A percentile compares a stretch with the other conserved stretches of the same genome.
Evolutionary conservation across 2,888 invertebrate species (phyloP).

Genomic region (Zhuqinia jingwanae): DNA sequence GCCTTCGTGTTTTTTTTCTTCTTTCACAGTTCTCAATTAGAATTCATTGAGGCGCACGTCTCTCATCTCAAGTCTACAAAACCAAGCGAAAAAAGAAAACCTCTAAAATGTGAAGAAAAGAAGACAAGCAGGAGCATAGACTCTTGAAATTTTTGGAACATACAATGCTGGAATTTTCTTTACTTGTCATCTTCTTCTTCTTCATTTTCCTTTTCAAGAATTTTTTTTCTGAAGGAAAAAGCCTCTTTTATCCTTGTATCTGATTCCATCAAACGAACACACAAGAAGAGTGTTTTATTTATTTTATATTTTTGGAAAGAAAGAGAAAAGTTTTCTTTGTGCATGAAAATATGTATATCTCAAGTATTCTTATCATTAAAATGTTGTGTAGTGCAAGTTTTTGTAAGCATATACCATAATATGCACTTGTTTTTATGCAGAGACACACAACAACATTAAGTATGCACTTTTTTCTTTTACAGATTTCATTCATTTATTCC

Average conservation of each 20-base stretch:
- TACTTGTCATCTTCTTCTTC: too few species aligned
- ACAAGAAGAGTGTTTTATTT: conserved; percentile 16
- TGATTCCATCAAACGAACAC: conserved; percentile 40
- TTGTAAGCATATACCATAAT: too few species aligned
- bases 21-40: conserved; percentile 57
- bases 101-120: too few species aligned
- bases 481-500: conserved; percentile 40
- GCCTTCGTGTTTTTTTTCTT: too few species aligned
- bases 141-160: conserved; percentile 27
- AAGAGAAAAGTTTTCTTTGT: conserved; percentile 28
- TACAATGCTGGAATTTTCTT: conserved; percentile 11
- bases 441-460: conserved; percentile 16
- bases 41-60: conserved; percentile 63
- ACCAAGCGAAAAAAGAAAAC: conserved; percentile 16
- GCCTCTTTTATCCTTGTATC: conserved; percentile 63
- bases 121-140: too few species aligned
- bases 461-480: conserved; percentile 25
- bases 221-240: conserved; percentile 13
- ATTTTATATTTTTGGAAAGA: background rate
- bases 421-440: conserved; percentile 7
- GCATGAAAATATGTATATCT: too few species aligned
- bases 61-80: conserved; percentile 18
- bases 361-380: too few species aligned
- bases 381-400: background rate
- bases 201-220: background rate